Evolutionary conservation across 2,113 vertebrate genomes (phyloP).

Genomic region (Crotalus tigris): DNA sequence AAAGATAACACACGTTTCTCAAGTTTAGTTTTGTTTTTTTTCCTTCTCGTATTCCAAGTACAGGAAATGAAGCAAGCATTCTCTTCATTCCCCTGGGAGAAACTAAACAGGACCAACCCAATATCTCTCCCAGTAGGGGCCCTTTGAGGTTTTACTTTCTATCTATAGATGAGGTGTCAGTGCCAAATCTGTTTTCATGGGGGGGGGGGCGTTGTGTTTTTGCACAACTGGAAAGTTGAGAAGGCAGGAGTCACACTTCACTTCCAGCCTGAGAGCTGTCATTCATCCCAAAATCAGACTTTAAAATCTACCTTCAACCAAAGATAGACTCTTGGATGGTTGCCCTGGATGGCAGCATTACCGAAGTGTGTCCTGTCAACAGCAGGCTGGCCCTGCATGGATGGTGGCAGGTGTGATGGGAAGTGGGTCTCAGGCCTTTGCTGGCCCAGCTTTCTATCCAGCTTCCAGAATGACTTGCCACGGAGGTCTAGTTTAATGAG

Average conservation of each 20-base stretch:
- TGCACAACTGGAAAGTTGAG: constrained; percentile 28
- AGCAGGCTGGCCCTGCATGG: fast-evolving
- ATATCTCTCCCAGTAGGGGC: constrained; percentile 35
- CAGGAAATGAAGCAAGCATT: not conserved
- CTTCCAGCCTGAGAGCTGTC: constrained; percentile 57
- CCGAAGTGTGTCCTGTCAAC: not conserved
- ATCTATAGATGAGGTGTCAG: constrained; percentile 27
- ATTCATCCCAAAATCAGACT: constrained; percentile 40
- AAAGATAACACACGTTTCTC: not conserved
- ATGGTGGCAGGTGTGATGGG: too few relatives aligned
- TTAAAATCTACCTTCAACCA: constrained; percentile 29
- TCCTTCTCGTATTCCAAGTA: not conserved
- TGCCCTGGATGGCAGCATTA: constrained; percentile 19
- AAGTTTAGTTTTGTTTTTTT: constrained; percentile 4
- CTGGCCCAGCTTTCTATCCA: not conserved
- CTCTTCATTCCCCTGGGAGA: constrained; percentile 9
- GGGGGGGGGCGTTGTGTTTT: not conserved
- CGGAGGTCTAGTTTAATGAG: not conserved
- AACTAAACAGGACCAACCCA: constrained; percentile 18
- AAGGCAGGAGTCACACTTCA: constrained; percentile 40
- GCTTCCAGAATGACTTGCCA: not conserved
- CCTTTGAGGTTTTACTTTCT: constrained; percentile 50
- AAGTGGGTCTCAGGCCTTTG: not conserved
- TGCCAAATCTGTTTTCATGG: constrained; percentile 32
- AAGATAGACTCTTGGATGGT: constrained; percentile 53